Percentiles rank a stretch among this genome's conserved stretches.
Evolutionary conservation across 37 sponge, comb jelly and placozoan genomes (phyloP).

Genomic region (Oscarella lobularis): DNA sequence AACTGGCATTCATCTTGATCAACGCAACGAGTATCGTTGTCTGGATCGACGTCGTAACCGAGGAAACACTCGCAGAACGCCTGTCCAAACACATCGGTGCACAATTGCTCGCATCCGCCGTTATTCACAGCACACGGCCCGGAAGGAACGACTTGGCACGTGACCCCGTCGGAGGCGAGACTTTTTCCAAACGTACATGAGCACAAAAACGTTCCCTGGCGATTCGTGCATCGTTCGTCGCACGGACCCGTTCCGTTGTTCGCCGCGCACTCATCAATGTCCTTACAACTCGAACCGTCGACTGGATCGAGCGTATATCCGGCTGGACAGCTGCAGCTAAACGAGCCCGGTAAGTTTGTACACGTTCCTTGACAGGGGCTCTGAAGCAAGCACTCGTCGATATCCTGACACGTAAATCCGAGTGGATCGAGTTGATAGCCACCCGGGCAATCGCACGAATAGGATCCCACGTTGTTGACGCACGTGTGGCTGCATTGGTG

Average conservation of each 20-base stretch:
- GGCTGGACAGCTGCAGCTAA: neutral
- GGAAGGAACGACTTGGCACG: neutral
- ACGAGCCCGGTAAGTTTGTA: neutral
- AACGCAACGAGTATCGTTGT: neutral
- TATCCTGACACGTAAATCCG: neutral
- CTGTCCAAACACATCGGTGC: neutral
- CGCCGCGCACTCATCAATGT: slow-evolving; percentile 5
- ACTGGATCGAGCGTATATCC: neutral
- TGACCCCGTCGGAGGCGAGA: neutral
- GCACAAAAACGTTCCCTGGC: too few species aligned
- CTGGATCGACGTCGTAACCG: neutral
- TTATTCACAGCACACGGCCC: neutral
- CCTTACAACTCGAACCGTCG: neutral
- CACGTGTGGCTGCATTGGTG: neutral
- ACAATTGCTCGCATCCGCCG: slow-evolving; percentile 2
- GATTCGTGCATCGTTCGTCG: neutral
- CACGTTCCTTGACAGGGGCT: neutral
- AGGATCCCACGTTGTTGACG: neutral
- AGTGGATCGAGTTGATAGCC: neutral
- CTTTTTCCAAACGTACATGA: neutral
- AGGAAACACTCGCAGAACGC: neutral
- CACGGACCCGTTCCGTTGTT: neutral
- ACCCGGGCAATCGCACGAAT: neutral
- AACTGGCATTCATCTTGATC: neutral
- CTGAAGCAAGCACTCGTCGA: neutral